Evolutionary conservation across 1,140 invertebrate species (phyloP).

Genomic region (Drepana arcuata): DNA sequence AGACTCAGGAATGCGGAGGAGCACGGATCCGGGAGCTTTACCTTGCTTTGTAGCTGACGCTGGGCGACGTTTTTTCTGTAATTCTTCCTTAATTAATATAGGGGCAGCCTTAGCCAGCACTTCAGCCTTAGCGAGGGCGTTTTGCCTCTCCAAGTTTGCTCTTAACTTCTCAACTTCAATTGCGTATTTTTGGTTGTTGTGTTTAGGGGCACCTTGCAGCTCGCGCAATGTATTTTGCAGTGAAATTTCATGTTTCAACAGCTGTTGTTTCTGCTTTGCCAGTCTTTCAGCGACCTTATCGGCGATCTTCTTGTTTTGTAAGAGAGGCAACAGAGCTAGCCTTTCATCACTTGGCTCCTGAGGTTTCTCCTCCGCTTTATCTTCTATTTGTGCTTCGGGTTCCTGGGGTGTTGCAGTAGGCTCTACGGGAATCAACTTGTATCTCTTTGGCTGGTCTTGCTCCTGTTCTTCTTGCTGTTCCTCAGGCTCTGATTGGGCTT

Average conservation of each 20-base stretch:
- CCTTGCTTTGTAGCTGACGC: constrained; percentile 22
- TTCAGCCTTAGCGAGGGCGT: constrained; percentile 20
- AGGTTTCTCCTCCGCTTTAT: too few species aligned
- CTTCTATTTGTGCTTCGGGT: neutral
- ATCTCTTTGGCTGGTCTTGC: neutral
- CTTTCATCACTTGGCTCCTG: too few species aligned
- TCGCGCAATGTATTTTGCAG: constrained; percentile 10
- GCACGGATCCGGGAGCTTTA: constrained; percentile 9
- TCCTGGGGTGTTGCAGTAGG: constrained; percentile 1
- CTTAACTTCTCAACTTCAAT: constrained; percentile 27
- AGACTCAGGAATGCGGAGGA: neutral
- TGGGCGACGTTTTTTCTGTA: constrained; percentile 22
- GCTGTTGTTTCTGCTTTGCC: constrained; percentile 11
- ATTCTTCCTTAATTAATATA: constrained; percentile 23
- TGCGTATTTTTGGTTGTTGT: constrained; percentile 24
- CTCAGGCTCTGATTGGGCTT: too few species aligned
- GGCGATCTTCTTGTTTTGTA: too few species aligned
- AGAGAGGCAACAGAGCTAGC: too few species aligned
- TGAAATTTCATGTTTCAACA: constrained; percentile 5
- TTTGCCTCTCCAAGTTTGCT: constrained; percentile 26
- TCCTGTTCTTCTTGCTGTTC: neutral
- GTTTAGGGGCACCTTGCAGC: constrained; percentile 26
- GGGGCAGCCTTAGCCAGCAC: constrained; percentile 24
- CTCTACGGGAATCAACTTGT: neutral
- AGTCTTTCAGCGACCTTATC: constrained; percentile 4